Base-by-base conservation (phyloP, 2,113 vertebrate genomes). In the Macaca mulatta region DNA sequence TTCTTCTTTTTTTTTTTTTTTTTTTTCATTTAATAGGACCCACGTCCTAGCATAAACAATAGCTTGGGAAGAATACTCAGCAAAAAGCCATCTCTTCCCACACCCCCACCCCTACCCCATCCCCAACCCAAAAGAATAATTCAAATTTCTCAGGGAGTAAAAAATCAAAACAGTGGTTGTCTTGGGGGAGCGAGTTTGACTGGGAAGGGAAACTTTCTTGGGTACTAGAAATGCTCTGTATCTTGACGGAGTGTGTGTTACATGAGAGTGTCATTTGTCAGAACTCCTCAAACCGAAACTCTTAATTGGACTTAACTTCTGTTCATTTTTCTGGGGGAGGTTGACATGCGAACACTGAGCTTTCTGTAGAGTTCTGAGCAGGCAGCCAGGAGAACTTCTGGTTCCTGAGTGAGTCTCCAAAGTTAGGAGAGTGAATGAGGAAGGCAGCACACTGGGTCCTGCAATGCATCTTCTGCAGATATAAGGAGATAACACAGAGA, bases 21-120 rank as follows among this genome's bases (percentile, higher is more conserved):
- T 77, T 35, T 59, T 43, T 50, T 7, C 32, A 43, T 94, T 89
- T 85, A 90, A 64, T 30, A 94, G 77, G 52, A 17, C 79, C 17
- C n/a, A 88, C 55, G 25, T 92, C 32, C 50, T 25, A n/a, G 40
- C 55, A 75, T 87, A 77, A 97, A 70, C 61, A 97, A 93, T 93
- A 52, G n/a, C n/a, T 94, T 72, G 38, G 72, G 48, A 81, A 91
- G 55, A 88, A 96, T 77, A 87, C 70, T 95, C 35, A 89, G 67
- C 50, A 89, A 89, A 96, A 55, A 95, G 8, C 8, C 25, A 45
- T 23, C 83, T 72, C 61, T 43, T 64, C 38, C 79, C 25, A 48
- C 8, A 9, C 5, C 43, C n/a, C 38, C 3, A 72, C 27, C 18
- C 40, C 22, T 11, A 14, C 27, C 18, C 6, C 18, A 14, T 23